These are phyloP conservation scores for Yasuhikotakia modesta DNA, from an alignment of 2,797 vertebrate species.

Conservation along the genomic window DNA sequence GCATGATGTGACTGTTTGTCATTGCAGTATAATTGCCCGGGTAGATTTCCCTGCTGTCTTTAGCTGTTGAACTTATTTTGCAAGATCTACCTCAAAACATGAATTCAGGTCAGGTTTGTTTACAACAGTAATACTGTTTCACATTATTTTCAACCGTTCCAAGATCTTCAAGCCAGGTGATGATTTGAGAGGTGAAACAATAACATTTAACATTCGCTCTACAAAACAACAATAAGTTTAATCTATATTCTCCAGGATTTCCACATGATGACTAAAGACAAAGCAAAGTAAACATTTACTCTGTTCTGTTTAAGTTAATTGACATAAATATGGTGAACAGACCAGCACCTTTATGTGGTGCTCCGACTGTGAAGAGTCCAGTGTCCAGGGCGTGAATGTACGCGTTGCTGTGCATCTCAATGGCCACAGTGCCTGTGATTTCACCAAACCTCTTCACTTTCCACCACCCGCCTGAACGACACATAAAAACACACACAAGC, in stretches of 20 bases:
- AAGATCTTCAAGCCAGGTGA: neutral
- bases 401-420: constrained; percentile 92
- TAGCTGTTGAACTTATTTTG: neutral
- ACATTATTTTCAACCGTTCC: neutral
- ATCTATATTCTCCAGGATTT: too few relatives aligned
- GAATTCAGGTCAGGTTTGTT: neutral
- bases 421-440: constrained; percentile 88
- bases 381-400: constrained; percentile 93
- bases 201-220: neutral
- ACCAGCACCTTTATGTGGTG: constrained; percentile 83
- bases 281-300: too few relatives aligned
- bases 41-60: neutral
- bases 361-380: constrained; percentile 92
- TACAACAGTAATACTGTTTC: neutral
- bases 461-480: constrained; percentile 89
- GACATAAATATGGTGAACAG: too few relatives aligned
- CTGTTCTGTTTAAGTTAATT: too few relatives aligned
- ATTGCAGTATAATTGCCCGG: constrained; percentile 25
- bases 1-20: neutral
- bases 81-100: neutral
- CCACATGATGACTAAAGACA: too few relatives aligned
- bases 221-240: too few relatives aligned
- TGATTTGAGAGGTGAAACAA: neutral
- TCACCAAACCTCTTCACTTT: constrained; percentile 83
- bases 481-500: neutral